Evolutionary conservation across 2,888 invertebrate species (phyloP).

Genomic region (Heliconius erato): DNA sequence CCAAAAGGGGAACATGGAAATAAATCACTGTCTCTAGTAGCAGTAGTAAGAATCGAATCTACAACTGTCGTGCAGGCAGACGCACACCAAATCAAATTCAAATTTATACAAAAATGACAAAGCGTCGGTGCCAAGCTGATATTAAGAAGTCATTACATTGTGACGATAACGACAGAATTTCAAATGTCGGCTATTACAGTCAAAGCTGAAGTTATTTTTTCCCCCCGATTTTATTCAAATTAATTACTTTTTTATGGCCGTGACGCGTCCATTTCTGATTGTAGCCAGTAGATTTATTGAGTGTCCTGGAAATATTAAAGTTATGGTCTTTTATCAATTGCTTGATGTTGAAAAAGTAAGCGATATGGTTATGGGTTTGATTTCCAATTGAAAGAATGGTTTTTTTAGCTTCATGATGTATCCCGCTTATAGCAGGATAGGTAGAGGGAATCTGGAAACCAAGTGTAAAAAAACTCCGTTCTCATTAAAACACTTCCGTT

Average conservation of each 20-base stretch:
- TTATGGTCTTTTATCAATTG: slow-evolving; percentile 9
- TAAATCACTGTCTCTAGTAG: no score
- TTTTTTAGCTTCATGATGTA: not conserved
- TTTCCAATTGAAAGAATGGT: not conserved
- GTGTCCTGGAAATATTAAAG: slow-evolving; percentile 1
- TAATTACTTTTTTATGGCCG: slow-evolving; percentile 77
- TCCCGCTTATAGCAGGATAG: no score
- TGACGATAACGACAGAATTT: slow-evolving; percentile 73
- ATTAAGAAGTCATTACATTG: slow-evolving; percentile 74
- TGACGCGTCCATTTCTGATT: slow-evolving; percentile 58
- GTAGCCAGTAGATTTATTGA: slow-evolving; percentile 36
- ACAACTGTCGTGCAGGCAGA: no score
- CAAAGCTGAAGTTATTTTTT: slow-evolving; percentile 64
- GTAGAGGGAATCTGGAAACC: not conserved
- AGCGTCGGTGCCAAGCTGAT: slow-evolving; percentile 69
- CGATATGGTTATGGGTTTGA: not conserved
- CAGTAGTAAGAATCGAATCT: no score
- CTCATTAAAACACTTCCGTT: not conserved
- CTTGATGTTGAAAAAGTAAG: not conserved
- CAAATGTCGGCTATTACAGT: slow-evolving; percentile 65
- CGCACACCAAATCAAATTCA: slow-evolving; percentile 59
- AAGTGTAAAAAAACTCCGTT: not conserved
- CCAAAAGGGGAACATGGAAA: no score
- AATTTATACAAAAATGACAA: slow-evolving; percentile 68
- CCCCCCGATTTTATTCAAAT: slow-evolving; percentile 76